phyloP scores from a whole-genome alignment of 2,888 invertebrate species.

The Aleiodes alternator region DNA sequence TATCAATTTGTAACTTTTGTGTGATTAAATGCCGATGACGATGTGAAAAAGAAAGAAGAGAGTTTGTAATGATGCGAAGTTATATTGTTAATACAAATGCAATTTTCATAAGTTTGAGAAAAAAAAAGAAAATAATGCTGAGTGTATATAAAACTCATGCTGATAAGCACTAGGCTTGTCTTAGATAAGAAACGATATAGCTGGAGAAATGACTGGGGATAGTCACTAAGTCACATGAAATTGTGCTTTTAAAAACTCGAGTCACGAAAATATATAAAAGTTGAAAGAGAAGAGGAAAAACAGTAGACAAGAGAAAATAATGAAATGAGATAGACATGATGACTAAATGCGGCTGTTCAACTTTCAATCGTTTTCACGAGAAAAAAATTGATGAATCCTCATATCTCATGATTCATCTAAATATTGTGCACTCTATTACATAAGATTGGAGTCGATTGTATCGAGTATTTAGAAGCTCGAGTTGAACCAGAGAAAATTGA shows the following conservation, averaged over 20 bases:
- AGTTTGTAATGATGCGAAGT: neutral
- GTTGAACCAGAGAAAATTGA: neutral
- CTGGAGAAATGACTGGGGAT: neutral
- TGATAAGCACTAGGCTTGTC: constrained; percentile 20
- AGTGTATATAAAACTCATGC: constrained; percentile 13
- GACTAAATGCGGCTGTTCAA: constrained; percentile 38
- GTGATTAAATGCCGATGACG: constrained; percentile 28
- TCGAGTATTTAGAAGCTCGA: neutral
- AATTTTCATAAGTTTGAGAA: neutral
- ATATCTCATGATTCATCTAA: constrained; percentile 11
- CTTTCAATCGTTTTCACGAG: constrained; percentile 21
- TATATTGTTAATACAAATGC: constrained; percentile 1
- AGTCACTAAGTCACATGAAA: constrained; percentile 12
- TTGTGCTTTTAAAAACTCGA: constrained; percentile 15
- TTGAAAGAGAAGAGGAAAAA: neutral
- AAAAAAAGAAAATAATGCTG: constrained; percentile 6
- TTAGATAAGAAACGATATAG: constrained; percentile 23
- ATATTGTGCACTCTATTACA: neutral
- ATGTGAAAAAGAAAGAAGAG: neutral
- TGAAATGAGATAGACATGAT: constrained; percentile 6
- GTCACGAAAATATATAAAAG: constrained; percentile 1
- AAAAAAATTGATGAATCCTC: constrained; percentile 21
- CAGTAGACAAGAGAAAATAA: neutral
- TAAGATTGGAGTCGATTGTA: neutral
- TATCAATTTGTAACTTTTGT: constrained; percentile 36